Evolutionary conservation across 2,797 vertebrate species (phyloP), one percentile per base, ranked within the genome.

Genomic region (Knipowitschia caucasica): DNA sequence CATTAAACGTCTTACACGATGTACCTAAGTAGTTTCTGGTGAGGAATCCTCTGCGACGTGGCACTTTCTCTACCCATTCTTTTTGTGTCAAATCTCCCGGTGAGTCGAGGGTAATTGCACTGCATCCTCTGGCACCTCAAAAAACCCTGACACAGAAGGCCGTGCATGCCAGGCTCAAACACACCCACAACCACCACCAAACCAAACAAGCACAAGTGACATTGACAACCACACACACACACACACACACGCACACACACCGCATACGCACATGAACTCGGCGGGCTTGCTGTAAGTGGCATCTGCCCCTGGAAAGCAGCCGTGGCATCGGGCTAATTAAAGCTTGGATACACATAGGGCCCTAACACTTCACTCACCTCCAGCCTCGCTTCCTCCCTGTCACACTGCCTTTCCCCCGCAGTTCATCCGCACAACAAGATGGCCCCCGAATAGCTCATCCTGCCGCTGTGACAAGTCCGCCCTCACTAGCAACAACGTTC

Each of bases 311-410:
- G 91, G 91, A 87, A 92, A 88, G 91, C 72, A 90, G 91, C 88
- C 85, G 81, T 84, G 91, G 92, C 91, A 89, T 87, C 89, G 90
- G 93, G 92, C 91, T 95, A 96, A 96, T 97, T 94, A 96, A 93
- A 93, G 87, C 84, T 87, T 90, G 90, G 92, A 81, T 83, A 62
- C 92, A 91, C 93, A 93, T 92, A 91, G 90, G 91, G 91, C 90
- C 89, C 92, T 94, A 91, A 91, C 93, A 95, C 91, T 92, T 94
- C 91, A 91, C 78, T 92, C 83, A 84, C 80, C 81, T 85, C 80
- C 80, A 86, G 80, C 66, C 66, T 81, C 63, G 77, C 73, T 83
- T 85, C 92, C 93, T 92, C 94, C 92, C 91, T 94, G 93, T 94
- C 93, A 94, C 93, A 94, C 91, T 93, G 92, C 92, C 25, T 18